These are phyloP conservation scores for Cerceris ruficornis DNA, from an alignment of 2,888 invertebrate species.

Conservation along the genomic window DNA sequence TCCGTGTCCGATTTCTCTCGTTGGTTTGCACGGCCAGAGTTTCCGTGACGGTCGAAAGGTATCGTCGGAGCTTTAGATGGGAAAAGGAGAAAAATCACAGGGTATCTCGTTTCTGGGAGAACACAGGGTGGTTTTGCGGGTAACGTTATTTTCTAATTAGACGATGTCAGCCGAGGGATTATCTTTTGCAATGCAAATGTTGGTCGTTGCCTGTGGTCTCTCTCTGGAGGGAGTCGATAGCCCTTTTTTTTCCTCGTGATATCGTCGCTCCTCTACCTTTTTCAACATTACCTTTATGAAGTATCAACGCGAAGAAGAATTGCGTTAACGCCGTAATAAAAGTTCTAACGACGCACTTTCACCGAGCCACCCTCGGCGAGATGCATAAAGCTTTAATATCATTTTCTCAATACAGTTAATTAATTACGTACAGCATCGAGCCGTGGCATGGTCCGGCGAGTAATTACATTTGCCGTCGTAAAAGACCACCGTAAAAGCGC, in stretches of 20 bases:
- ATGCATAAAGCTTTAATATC: conserved; percentile 25
- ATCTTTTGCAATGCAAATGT: not conserved
- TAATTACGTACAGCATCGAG: conserved; percentile 18
- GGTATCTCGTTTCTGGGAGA: not conserved
- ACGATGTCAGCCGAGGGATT: conserved; percentile 1
- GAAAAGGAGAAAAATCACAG: not conserved
- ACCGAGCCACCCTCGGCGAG: not conserved
- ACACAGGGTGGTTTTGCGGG: not conserved
- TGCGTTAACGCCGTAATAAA: conserved; percentile 35
- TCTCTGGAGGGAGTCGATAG: not conserved
- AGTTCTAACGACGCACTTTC: conserved; percentile 21
- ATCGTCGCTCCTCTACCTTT: not conserved
- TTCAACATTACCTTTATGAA: not conserved
- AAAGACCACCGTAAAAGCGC: conserved; percentile 26
- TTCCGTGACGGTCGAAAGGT: no score
- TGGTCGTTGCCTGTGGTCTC: not conserved
- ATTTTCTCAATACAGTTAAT: conserved; percentile 41
- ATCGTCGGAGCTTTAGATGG: not conserved
- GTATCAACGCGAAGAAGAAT: conserved; percentile 2
- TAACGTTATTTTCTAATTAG: conserved; percentile 2
- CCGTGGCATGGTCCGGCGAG: not conserved
- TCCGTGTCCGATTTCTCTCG: no score
- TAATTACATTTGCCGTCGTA: conserved; percentile 14
- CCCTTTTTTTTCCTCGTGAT: not conserved
- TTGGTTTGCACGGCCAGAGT: no score